Percentiles rank a stretch among this genome's conserved stretches.
phyloP scores from a whole-genome alignment of 2,888 invertebrate genomes.

The Conus canariensis region DNA sequence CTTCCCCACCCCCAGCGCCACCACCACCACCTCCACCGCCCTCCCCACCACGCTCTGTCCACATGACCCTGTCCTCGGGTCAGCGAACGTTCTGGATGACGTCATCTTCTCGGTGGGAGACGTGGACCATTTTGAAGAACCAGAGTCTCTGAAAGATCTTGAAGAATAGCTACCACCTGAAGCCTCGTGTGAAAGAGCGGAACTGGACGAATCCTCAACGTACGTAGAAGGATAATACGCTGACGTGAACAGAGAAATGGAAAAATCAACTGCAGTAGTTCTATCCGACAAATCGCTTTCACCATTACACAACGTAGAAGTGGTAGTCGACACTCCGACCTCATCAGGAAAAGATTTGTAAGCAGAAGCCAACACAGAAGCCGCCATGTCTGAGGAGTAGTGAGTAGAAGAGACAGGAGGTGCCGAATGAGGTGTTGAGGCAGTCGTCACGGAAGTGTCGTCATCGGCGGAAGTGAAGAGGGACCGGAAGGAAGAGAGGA shows the following conservation, averaged over 20 bases:
- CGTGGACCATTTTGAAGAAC: not conserved
- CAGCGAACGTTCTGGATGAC: not conserved
- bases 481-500: constrained; percentile 40
- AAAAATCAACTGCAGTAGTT: not conserved
- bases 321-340: not conserved
- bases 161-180: not conserved
- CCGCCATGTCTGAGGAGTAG: not conserved
- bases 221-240: not conserved
- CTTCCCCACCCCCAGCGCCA: constrained; percentile 44
- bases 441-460: not conserved
- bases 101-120: not conserved
- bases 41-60: not conserved
- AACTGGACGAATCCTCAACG: not conserved
- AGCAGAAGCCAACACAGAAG: not conserved
- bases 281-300: not conserved
- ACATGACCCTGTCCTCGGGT: not conserved
- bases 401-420: not conserved
- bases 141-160: not conserved
- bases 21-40: constrained; percentile 30
- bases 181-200: not conserved
- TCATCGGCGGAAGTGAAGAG: constrained; percentile 7
- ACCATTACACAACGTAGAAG: not conserved
- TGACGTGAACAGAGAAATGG: not conserved
- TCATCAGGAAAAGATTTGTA: not conserved
- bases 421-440: not conserved